A percentile compares a stretch with the other conserved stretches of the same genome.
These are phyloP conservation scores for Chanos chanos DNA, from an alignment of 2,797 vertebrate genomes.

Conservation along the genomic window DNA sequence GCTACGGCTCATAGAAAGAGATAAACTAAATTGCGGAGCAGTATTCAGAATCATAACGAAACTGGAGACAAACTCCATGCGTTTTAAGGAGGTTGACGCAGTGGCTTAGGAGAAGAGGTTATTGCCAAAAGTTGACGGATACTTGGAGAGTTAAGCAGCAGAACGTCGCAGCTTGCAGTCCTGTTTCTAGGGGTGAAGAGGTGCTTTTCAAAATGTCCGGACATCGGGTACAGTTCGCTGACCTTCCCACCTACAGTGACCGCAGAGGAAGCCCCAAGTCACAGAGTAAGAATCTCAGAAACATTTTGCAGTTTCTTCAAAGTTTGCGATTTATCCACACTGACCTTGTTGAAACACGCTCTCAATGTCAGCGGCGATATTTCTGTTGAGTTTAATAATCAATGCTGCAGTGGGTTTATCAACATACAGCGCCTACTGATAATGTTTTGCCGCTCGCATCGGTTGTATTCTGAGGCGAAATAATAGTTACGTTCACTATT, in stretches of 20 bases:
- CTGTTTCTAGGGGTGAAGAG: conserved; percentile 27
- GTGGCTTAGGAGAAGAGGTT: neutral
- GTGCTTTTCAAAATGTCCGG: conserved; percentile 67
- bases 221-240: conserved; percentile 79
- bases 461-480: too few species aligned
- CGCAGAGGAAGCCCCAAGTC: conserved; percentile 64
- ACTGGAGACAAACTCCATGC: neutral
- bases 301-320: conserved; percentile 6
- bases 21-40: too few species aligned
- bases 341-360: too few species aligned
- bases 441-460: too few species aligned
- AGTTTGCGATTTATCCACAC: too few species aligned
- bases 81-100: neutral
- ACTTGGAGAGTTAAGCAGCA: conserved; percentile 39
- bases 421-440: too few species aligned
- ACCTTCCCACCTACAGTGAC: conserved; percentile 63
- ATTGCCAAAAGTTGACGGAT: conserved; percentile 55
- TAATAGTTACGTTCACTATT: too few species aligned
- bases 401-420: too few species aligned
- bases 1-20: too few species aligned
- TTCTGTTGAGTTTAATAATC: too few species aligned
- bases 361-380: too few species aligned
- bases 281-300: conserved; percentile 64
- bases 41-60: too few species aligned
- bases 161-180: conserved; percentile 5